A percentile compares a stretch with the other conserved stretches of the same genome.
Evolutionary conservation across 2,797 vertebrate species (phyloP).

Genomic region (Aselliscus stoliczkanus): DNA sequence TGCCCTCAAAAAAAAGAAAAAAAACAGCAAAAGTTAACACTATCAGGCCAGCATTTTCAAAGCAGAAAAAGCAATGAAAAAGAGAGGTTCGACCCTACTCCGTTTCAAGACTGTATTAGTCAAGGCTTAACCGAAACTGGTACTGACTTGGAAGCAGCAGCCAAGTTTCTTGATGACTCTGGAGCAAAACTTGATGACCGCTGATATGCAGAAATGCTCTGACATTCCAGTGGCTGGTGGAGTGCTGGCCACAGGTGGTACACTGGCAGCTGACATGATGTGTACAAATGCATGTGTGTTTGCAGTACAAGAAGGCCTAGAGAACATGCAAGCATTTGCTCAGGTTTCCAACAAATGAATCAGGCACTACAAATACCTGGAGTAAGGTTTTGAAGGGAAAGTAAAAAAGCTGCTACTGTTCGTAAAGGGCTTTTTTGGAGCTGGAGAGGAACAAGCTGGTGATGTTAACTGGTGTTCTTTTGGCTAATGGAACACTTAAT

Average conservation of each 20-base stretch:
- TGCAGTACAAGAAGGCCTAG: slow-evolving; percentile 96
- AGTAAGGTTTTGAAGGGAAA: slow-evolving; percentile 98
- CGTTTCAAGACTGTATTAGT: too few relatives aligned
- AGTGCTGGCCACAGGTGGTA: slow-evolving; percentile 90
- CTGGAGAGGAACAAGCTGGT: slow-evolving; percentile 98
- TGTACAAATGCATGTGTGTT: slow-evolving; percentile 97
- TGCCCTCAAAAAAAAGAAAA: too few relatives aligned
- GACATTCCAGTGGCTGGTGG: too few relatives aligned
- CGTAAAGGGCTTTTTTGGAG: slow-evolving; percentile 96
- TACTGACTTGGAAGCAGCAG: too few relatives aligned
- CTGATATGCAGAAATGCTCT: too few relatives aligned
- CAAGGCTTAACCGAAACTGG: too few relatives aligned
- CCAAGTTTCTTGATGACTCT: too few relatives aligned
- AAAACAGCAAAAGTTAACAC: too few relatives aligned
- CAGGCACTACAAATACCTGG: slow-evolving; percentile 98
- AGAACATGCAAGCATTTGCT: slow-evolving; percentile 99
- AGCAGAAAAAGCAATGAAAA: too few relatives aligned
- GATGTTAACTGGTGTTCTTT: slow-evolving; percentile 96
- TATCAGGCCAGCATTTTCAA: too few relatives aligned
- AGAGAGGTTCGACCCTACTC: too few relatives aligned
- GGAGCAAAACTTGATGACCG: too few relatives aligned
- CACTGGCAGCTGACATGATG: slow-evolving; percentile 94
- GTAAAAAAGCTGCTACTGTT: slow-evolving; percentile 99
- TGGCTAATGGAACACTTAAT: slow-evolving; percentile 93
- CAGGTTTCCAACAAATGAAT: slow-evolving; percentile 99